phyloP scores from a whole-genome alignment of 1,140 invertebrate species.

The Drosophila rufa region DNA sequence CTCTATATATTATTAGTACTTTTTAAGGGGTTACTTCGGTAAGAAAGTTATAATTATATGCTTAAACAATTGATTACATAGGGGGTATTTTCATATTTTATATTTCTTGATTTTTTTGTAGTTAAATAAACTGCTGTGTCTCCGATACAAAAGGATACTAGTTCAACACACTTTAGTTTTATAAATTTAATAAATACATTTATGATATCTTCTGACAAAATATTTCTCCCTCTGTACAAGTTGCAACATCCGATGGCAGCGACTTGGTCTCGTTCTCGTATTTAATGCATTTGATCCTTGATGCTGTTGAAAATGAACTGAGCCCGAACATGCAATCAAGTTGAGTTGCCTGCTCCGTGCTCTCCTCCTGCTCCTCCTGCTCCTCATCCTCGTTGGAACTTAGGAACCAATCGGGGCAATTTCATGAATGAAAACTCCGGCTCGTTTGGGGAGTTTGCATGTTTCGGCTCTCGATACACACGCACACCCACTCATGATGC shows the following conservation, averaged over 20 bases:
- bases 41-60: too few species aligned
- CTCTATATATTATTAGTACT: neutral
- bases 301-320: constrained; percentile 84
- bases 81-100: neutral
- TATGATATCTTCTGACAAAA: too few species aligned
- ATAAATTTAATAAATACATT: neutral
- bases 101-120: too few species aligned
- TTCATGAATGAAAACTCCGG: constrained; percentile 80
- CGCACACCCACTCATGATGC: constrained; percentile 68
- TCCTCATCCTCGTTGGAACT: neutral
- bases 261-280: constrained; percentile 65
- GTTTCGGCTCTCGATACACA: constrained; percentile 64
- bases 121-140: too few species aligned
- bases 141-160: neutral
- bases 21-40: neutral
- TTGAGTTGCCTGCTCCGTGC: constrained; percentile 26
- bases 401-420: constrained; percentile 65
- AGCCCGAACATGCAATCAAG: constrained; percentile 81
- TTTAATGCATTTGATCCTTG: constrained; percentile 84
- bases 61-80: neutral
- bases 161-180: neutral
- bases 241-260: constrained; percentile 69
- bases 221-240: constrained; percentile 4
- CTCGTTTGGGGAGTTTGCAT: constrained; percentile 73
- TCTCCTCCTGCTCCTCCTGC: neutral